These are phyloP conservation scores for Rhodinocichla rosea DNA, from an alignment of 2,113 vertebrate genomes.

Conservation along the genomic window DNA sequence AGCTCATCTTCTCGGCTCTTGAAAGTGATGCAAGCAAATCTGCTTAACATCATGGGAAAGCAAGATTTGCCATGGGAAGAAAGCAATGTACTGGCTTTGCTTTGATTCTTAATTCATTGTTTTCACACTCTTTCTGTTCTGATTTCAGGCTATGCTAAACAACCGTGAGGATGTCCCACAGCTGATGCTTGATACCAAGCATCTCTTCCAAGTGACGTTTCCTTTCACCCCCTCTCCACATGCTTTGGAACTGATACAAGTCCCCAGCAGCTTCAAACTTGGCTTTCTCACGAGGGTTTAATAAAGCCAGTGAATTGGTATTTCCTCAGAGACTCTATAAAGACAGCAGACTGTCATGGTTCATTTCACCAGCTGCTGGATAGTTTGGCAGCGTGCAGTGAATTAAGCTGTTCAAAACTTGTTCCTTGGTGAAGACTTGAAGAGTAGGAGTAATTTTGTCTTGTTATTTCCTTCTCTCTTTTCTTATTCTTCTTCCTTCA, in stretches of 20 bases:
- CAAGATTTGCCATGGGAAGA: background rate
- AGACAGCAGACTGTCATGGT: background rate
- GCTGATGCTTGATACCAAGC: constrained; percentile 88
- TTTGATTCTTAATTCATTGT: background rate
- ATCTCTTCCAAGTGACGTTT: constrained; percentile 94
- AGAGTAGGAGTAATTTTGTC: background rate
- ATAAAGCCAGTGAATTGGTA: background rate
- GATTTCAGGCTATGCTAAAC: constrained; percentile 82
- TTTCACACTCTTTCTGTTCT: constrained; percentile 22
- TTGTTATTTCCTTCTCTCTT: background rate
- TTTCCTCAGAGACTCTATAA: background rate
- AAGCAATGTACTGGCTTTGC: background rate
- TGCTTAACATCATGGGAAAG: background rate
- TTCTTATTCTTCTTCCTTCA: background rate
- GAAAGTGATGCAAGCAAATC: background rate
- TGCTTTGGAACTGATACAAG: constrained; percentile 88
- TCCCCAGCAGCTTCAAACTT: constrained; percentile 91
- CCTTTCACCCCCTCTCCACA: constrained; percentile 87
- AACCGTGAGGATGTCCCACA: constrained; percentile 82
- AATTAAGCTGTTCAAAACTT: background rate
- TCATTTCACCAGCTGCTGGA: background rate
- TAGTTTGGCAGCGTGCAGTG: background rate
- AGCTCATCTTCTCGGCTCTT: background rate
- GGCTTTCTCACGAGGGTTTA: constrained; percentile 87
- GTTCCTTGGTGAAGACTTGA: background rate